Evolutionary conservation across 1,140 invertebrate species (phyloP), one percentile per base, ranked within the genome.

Genomic region (Cyclargus thomasi): DNA sequence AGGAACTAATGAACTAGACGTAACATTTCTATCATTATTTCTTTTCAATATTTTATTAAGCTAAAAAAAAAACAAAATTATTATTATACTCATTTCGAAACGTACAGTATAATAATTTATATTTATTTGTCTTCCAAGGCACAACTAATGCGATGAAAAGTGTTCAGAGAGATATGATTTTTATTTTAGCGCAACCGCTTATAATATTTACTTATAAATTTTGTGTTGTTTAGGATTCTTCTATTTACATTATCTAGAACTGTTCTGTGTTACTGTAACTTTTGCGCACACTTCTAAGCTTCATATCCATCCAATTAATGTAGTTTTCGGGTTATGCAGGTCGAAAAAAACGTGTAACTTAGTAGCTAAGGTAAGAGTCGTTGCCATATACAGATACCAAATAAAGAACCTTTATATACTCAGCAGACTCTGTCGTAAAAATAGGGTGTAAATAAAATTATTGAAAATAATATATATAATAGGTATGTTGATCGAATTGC

Each of bases 281-380:
- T n/a, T 16, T 8, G 39, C 39, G 39, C 39, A 47, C 39, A 47
- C 39, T 47, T 16, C 39, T 14, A 47, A 11, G 55, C 55, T 59
- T 59, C 20, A 59, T 59, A 59, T 59, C 55, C 55, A 59, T 59
- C 55, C 55, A 59, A 59, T 21, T 20, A 59, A 18, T 29, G 4
- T 18, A 20, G 18, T 20, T 18, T 5, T 20, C 55, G 55, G 17
- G 17, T 20, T 20, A 59, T 59, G 17, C 55, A 59, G 55, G 55
- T 59, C 14, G 39, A 47, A 47, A 1, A n/a, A 14, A 16, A 47
- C 14, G 39, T 47, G 14, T 47, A 47, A 47, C 39, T 47, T 47
- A 14, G 39, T 47, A 47, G 14, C 39, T 47, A 47, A 47, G 4
- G 6, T 39, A 39, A 47, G 11, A 47, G 39, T 47, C 39, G 39